Evolutionary conservation across 2,113 vertebrate genomes (phyloP), one percentile per base, ranked within the genome.

Genomic region (Morone saxatilis): DNA sequence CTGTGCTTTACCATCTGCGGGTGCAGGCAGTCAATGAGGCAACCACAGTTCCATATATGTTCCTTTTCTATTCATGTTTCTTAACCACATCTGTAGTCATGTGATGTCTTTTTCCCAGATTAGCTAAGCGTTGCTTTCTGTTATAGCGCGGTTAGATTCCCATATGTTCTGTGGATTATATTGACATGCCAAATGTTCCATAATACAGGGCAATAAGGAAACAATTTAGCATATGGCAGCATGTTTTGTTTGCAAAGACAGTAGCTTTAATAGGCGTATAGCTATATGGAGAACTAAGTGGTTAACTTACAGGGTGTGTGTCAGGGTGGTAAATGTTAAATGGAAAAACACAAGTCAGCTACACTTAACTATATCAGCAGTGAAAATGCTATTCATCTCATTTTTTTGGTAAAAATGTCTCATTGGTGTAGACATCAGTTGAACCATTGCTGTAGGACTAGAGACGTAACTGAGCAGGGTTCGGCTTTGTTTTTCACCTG

Each of bases 71-170:
- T 77, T 81, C 60, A 36, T 75, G 71, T 80, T 66, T 78, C 47
- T 31, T 7, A 60, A 62, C 87, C 90, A 89, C 86, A 90, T 91
- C 81, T 88, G 69, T 51, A 78, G 75, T 77, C 73, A 70, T 78
- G 60, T 83, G 73, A 83, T 54, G 67, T 22, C 41, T 48, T 80
- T 87, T 80, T 84, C 78, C 71, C 6, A 16, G 75, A 85, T 81
- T 63, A 71, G 66, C 59, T 71, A 54, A 80, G 71, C 66, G 40
- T 75, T 82, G 65, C 78, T 71, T 61, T 65, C 54, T 78, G 67
- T 80, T 81, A n/a, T 48, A 76, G 66, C 47, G 48, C 45, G 77
- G 88, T 87, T 78, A 57, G 54, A 31, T 89, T 80, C 19, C 79
- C 60, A 41, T 56, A 80, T 79, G 71, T 71, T 68, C 40, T 20